Evolutionary conservation across 1,140 invertebrate genomes (phyloP).

Genomic region (Bombus breviceps): DNA sequence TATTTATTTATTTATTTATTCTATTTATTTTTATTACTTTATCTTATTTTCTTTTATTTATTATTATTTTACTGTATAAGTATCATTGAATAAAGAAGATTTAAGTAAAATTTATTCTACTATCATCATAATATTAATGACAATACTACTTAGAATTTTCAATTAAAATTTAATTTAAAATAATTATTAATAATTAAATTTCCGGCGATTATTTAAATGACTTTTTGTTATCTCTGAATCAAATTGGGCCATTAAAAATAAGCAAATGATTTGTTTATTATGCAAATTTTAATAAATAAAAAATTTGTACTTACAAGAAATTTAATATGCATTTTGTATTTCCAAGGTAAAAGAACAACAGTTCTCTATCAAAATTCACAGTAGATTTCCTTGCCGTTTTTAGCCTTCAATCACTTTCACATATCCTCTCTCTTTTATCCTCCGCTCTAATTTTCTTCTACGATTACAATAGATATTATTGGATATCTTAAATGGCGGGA

Average conservation of each 20-base stretch:
- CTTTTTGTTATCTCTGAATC: background rate
- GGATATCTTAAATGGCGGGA: background rate
- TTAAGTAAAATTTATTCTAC: background rate
- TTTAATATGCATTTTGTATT: slow-evolving; percentile 9
- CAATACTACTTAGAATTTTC: background rate
- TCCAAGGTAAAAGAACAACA: background rate
- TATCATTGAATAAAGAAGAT: background rate
- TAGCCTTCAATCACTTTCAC: slow-evolving; percentile 1
- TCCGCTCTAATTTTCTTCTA: background rate
- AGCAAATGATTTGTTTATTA: background rate
- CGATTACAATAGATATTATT: background rate
- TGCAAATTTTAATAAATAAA: background rate
- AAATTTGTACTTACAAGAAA: slow-evolving; percentile 29
- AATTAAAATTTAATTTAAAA: background rate
- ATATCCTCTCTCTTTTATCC: slow-evolving; percentile 18
- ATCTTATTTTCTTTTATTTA: background rate
- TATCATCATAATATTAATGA: background rate
- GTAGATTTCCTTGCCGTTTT: background rate
- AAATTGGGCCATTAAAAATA: background rate
- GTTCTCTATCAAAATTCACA: background rate
- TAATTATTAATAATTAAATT: background rate
- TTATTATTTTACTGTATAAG: background rate
- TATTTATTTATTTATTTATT: no score
- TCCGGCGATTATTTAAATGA: background rate
- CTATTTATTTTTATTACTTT: background rate